phyloP scores from a whole-genome alignment of 2,797 vertebrate genomes.

The Eutrigla gurnardus region DNA sequence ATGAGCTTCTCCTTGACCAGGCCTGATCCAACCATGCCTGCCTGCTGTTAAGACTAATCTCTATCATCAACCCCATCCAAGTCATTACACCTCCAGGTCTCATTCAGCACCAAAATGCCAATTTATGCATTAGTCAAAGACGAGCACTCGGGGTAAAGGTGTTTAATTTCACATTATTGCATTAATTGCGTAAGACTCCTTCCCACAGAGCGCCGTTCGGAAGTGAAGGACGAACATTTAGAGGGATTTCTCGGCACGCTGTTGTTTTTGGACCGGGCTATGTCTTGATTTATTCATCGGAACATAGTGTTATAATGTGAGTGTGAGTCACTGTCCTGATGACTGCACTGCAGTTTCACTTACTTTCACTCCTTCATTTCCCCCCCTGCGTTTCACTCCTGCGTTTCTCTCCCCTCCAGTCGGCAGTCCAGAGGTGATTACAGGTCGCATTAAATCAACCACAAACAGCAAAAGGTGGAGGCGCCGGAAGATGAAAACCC shows the following conservation, averaged over 20 bases:
- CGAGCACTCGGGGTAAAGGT: constrained; percentile 47
- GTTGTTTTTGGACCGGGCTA: constrained; percentile 36
- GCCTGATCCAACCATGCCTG: constrained; percentile 30
- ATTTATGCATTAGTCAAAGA: constrained; percentile 60
- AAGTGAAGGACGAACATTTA: constrained; percentile 22
- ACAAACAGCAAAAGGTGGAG: constrained; percentile 29
- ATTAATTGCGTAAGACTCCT: constrained; percentile 40
- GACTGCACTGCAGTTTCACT: constrained; percentile 31
- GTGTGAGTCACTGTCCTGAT: constrained; percentile 54
- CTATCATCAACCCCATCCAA: constrained; percentile 56
- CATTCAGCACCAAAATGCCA: constrained; percentile 53
- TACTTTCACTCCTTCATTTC: not conserved
- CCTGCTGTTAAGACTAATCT: constrained; percentile 61
- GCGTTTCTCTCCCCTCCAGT: constrained; percentile 8
- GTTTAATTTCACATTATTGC: constrained; percentile 64
- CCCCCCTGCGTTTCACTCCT: constrained; percentile 18
- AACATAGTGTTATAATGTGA: constrained; percentile 51
- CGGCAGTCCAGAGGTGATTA: constrained; percentile 5
- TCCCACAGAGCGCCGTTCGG: not conserved
- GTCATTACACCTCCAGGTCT: constrained; percentile 57
- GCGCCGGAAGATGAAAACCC: constrained; percentile 34
- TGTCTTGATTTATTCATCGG: constrained; percentile 60
- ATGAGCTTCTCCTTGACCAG: constrained; percentile 63
- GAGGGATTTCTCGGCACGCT: constrained; percentile 12
- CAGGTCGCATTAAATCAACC: constrained; percentile 55